phyloP scores from a whole-genome alignment of 2,888 invertebrate species.

The Amitus sp. region DNA sequence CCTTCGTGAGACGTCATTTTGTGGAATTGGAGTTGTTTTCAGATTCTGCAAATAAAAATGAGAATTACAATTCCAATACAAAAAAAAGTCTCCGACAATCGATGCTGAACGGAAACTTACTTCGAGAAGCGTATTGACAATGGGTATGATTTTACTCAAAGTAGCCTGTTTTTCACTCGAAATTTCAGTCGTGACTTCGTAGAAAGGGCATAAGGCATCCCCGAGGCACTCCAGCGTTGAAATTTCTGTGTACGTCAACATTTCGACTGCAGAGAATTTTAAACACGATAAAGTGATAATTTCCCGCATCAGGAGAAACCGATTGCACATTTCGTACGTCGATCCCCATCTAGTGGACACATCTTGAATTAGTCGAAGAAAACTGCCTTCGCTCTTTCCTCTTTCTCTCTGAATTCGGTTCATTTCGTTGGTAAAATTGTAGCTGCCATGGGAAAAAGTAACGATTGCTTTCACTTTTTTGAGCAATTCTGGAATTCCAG shows the following conservation, averaged over 20 bases:
- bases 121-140: conserved; percentile 34
- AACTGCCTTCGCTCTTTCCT: conserved; percentile 33
- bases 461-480: conserved; percentile 36
- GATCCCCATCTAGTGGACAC: conserved; percentile 39
- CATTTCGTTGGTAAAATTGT: conserved; percentile 34
- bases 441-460: conserved; percentile 31
- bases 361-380: conserved; percentile 31
- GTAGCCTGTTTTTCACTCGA: conserved; percentile 50
- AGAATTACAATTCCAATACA: too few relatives aligned
- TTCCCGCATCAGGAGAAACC: conserved; percentile 46
- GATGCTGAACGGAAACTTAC: neutral
- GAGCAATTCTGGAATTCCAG: conserved; percentile 19
- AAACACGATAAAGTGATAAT: conserved; percentile 53
- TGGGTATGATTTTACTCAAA: conserved; percentile 50
- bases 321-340: conserved; percentile 53
- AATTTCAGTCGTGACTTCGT: conserved; percentile 50
- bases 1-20: too few relatives aligned
- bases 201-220: conserved; percentile 47
- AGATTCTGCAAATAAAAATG: too few relatives aligned
- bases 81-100: too few relatives aligned
- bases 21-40: too few relatives aligned
- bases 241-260: conserved; percentile 49
- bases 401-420: conserved; percentile 29
- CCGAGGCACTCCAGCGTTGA: conserved; percentile 45
- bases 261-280: conserved; percentile 53